Base-by-base conservation (phyloP, 2,797 vertebrate genomes). In the Eleutherodactylus coqui region DNA sequence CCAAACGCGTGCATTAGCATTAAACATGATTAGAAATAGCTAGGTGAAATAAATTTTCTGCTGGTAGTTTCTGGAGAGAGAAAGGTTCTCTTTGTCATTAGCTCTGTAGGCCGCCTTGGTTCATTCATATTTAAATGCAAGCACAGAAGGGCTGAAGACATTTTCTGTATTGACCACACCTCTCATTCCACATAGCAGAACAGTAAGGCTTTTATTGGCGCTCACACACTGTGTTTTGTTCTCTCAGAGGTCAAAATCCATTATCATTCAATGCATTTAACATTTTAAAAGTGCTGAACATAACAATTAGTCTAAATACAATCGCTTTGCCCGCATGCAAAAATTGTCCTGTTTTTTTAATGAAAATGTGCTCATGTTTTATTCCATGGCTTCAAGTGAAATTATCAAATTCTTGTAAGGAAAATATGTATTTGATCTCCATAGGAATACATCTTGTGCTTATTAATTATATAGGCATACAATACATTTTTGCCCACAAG, bases 181-280 rank as follows among this genome's bases (percentile, higher is more conserved):
- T 79, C 77, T 85, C 51, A 45, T 58, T 79, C 38, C 75, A 24
- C 45, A 43, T 53, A 27, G 49, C 51, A 62, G 77, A 80, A 86
- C 84, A 86, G 51, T 60, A 45, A 70, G 70, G 41, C 55, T 76
- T 82, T 76, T 82, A 82, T 75, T 53, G 41, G 43, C 19, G 43
- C 62, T 76, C 19, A 47, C 29, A 82, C 78, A 82, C 58, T 81
- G 69, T 17, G 62, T 81, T 81, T 86, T 72, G 77, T 81, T 82
- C 79, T 53, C 14, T 24, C 36, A 43, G 79, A 43, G 55, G 72
- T 41, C 67, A 32, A 14, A 85, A 70, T 55, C 47, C 45, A 76
- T 49, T 64, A 73, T 53, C 51, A 81, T 86, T 49, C 55, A 38
- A 17, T 11, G 67, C 78, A 86, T 82, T n/a, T 83, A 72, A 70